Evolutionary conservation across 2,888 invertebrate species (phyloP), one percentile per base, ranked within the genome.

Genomic region (Rotaria magnacalcarata): DNA sequence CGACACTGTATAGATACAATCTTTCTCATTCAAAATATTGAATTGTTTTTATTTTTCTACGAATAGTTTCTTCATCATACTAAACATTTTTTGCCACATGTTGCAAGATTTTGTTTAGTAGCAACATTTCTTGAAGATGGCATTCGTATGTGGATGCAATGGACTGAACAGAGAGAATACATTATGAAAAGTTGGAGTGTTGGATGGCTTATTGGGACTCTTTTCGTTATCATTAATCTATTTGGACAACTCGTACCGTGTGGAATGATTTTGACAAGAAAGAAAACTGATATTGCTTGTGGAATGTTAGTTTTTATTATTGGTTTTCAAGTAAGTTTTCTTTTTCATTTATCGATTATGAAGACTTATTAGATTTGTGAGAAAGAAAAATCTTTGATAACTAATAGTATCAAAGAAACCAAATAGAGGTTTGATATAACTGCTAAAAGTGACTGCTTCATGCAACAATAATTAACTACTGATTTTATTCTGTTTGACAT

Each of bases 91-190:
- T 92, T 99, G 89, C 99, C 99, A 50, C 97, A 97, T 88, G 93
- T 97, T 89, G 98, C 98, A 24, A 94, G 99, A 88, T 92, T 99
- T 87, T 99, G 97, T 91, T 94, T 99, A 87, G 96, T 99, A 90
- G 96, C 97, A 89, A 99, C 99, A 89, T 99, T 99, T 93, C 93
- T 99, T 88, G 99, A 99, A 92, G 99, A 99, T 93, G 99, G 99
- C 2, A 93, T 99, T 87, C 94, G 99, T 87, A 99, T 99, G 99
- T 99, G 96, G 95, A 95, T 96, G 90, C 99, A 99, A 91, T 98
- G 97, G 97, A 94, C 94, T 86, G 97, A 98, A 90, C 97, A 97
- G 91, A 93, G 96, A 80, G 96, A 97, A 91, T 98, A 97, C 91
- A 97, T 98, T 96, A 95, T 96, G 91, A 94, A 95, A 93, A 95